Evolutionary conservation across 1,140 invertebrate species (phyloP), one percentile per base, ranked within the genome.

Genomic region (Drosophila tani): DNA sequence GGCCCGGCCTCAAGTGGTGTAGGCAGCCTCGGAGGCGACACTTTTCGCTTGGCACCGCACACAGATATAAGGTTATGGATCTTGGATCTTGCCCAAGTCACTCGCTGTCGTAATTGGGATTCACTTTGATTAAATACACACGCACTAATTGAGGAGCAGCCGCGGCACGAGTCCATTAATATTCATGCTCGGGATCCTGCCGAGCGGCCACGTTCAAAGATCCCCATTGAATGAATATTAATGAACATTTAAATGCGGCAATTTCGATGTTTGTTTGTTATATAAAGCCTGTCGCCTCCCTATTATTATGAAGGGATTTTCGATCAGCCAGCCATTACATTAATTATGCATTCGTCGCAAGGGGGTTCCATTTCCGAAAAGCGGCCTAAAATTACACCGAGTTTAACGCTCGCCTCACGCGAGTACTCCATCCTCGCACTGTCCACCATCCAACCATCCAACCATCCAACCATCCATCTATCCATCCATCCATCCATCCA

Each of bases 351-450:
- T 35, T 35, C 41, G 17, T 41, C 46, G 53, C 53, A 19, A 56
- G 50, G 35, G 24, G 56, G 40, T 46, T 58, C 21, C 35, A 21
- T 66, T 76, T 51, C 69, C n/a, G 27, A 45, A 53, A 68, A 53
- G 17, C 19, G 21, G 29, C 53, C 27, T 57, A 40, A 27, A 59
- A 68, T 60, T 55, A 67, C 75, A 64, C 73, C 73, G 62, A 60
- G 35, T 59, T 77, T 56, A 62, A 57, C 64, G 75, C 64, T 58
- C 17, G 64, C 40, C 41, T 57, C 75, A 78, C 75, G 75, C 75
- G 27, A 56, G 53, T 56, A 38, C 41, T 40, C 63, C 64, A 43
- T 50, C 32, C 27, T 17, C 21, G 11, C 38, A 41, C 63, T 35
- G 27, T 35, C 29, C 50, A 17, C 21, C 12, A 47, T 19, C 24